These are phyloP conservation scores for Sylvia atricapilla DNA, from an alignment of 2,113 vertebrate species.

Conservation along the genomic window DNA sequence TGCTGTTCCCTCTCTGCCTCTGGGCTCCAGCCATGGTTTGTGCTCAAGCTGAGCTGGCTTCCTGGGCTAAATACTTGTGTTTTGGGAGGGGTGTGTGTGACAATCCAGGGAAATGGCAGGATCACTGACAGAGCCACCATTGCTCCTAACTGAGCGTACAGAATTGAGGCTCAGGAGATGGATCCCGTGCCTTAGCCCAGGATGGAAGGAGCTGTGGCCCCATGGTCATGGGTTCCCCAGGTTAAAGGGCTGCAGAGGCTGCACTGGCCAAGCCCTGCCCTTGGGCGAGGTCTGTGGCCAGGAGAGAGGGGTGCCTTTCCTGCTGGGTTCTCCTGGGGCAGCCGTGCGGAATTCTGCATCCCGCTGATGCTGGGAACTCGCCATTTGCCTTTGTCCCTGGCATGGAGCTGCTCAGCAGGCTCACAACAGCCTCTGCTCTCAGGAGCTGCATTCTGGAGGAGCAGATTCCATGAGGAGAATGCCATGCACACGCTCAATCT, in stretches of 20 bases:
- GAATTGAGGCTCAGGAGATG: fast-evolving
- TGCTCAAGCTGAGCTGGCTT: not conserved
- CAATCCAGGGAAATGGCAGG: not conserved
- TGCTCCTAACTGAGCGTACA: fast-evolving
- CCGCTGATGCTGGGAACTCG: fast-evolving
- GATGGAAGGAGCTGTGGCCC: not conserved
- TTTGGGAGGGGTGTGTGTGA: not conserved
- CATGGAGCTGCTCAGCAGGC: not conserved
- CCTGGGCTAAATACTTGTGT: not conserved
- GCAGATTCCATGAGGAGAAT: not conserved
- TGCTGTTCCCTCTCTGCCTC: not conserved
- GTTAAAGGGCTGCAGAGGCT: not conserved
- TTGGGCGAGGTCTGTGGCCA: not conserved
- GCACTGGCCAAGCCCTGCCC: not conserved
- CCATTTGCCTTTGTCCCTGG: fast-evolving
- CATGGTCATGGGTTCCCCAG: fast-evolving
- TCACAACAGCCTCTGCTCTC: not conserved
- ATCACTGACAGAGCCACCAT: not conserved
- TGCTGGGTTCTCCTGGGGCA: fast-evolving
- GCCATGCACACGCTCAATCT: fast-evolving
- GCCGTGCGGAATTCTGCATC: not conserved
- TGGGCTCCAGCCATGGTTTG: not conserved
- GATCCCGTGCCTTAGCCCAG: fast-evolving
- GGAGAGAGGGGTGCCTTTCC: fast-evolving
- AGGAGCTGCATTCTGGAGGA: not conserved